Evolutionary conservation across 2,888 invertebrate species (phyloP), one percentile per base, ranked within the genome.

Genomic region (Stenoptilia bipunctidactyla): DNA sequence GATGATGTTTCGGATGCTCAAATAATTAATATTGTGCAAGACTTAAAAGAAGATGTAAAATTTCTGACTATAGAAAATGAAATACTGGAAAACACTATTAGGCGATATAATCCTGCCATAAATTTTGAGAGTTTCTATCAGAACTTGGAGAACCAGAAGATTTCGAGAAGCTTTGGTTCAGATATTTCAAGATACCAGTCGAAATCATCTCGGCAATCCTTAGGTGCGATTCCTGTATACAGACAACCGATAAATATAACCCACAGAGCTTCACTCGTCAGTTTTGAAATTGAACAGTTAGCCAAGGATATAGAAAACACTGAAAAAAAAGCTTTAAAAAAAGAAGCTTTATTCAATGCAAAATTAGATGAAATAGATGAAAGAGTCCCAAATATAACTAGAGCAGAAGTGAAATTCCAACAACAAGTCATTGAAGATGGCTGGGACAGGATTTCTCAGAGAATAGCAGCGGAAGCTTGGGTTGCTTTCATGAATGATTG

Each of bases 401-500:
- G 86, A 36, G 75, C 86, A 0, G 68, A 52, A 10, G 66, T 63
- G 1, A 57, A 68, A 35, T 88, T 89, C 42, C 74, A 87, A 34
- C 68, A 82, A 39, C 70, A 75, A 10, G 84, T 90, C 0, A 72
- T 86, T 1, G 51, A 70, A 0, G 76, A 77, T 1, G 87, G 85
- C 0, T 72, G 85, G 56, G 88, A 89, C 52, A 77, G 74, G 14
- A 69, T 88, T 36, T 88, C 88, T 0, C 87, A 87, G 44, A 73
- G 87, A 45, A 88, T 90, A 40, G 87, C 88, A 0, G 88, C 88
- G 0, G 89, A 90, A 56, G 86, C 86, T 36, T 79, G 74, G 79
- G 71, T 72, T 27, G 75, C 87, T 48, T 89, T 83, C 53, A 84
- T 89, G 80, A 85, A 85, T 0, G 87, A 89, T 44, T 88, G 88